A percentile compares a stretch with the other conserved stretches of the same genome.
Conservation (phyloP, 1,140 invertebrate species). For the Caligus rogercresseyi region DNA sequence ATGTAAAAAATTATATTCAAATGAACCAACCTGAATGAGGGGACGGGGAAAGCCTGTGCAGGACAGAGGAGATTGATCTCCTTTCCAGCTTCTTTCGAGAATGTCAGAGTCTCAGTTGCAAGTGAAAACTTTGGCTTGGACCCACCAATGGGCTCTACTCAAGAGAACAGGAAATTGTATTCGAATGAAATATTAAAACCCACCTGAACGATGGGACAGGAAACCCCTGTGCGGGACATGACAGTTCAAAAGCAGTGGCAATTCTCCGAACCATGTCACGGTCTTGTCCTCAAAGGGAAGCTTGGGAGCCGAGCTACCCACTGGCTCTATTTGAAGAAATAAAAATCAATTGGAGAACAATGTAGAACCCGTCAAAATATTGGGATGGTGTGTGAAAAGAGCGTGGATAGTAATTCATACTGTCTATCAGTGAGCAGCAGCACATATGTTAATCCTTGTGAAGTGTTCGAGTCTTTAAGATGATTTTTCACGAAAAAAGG, state of each 20-base stretch:
- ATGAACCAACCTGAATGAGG: constrained; percentile 33
- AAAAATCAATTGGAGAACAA: constrained; percentile 5
- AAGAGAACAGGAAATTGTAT: not conserved
- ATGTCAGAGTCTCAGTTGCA: not conserved
- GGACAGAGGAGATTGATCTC: constrained; percentile 28
- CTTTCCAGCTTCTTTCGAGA: not conserved
- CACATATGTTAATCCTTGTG: too few relatives aligned
- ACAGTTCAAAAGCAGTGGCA: not conserved
- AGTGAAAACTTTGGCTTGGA: constrained; percentile 1
- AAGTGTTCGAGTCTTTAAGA: too few relatives aligned
- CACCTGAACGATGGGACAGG: constrained; percentile 32
- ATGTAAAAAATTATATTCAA: too few relatives aligned
- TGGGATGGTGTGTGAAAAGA: too few relatives aligned
- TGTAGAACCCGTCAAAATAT: not conserved
- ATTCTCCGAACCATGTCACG: not conserved
- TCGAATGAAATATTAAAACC: not conserved
- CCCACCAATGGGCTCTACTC: not conserved
- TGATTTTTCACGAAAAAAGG: too few relatives aligned
- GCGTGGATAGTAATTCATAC: too few relatives aligned
- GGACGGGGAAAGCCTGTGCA: constrained; percentile 50
- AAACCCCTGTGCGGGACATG: constrained; percentile 41
- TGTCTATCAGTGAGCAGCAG: too few relatives aligned
- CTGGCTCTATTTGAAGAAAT: constrained; percentile 32
- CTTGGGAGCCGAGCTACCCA: constrained; percentile 24
- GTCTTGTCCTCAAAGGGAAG: not conserved